Evolutionary conservation across 2,797 vertebrate species (phyloP).

Genomic region (Ispidina picta): DNA sequence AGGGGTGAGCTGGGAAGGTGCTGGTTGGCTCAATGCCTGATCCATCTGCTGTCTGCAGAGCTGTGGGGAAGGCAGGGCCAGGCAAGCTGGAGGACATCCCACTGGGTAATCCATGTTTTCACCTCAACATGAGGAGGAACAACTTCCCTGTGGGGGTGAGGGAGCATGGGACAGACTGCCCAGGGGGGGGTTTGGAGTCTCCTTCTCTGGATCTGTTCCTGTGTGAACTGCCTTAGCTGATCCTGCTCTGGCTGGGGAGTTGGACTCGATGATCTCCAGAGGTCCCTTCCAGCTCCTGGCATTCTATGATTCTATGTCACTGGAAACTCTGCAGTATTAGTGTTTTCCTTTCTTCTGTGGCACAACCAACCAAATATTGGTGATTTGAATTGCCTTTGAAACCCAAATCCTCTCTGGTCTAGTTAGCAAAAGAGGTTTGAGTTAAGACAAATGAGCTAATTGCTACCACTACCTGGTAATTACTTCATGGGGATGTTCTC

Average conservation of each 20-base stretch:
- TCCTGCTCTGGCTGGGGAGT: too few species aligned
- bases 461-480: background rate
- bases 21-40: accelerated
- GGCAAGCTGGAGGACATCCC: background rate
- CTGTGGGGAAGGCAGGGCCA: background rate
- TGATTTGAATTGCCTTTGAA: background rate
- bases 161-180: too few species aligned
- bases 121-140: too few species aligned
- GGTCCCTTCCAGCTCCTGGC: too few species aligned
- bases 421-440: background rate
- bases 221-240: too few species aligned
- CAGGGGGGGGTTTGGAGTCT: too few species aligned
- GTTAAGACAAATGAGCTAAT: background rate
- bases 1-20: background rate
- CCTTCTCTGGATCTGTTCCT: too few species aligned
- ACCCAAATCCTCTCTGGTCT: background rate
- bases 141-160: too few species aligned
- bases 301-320: too few species aligned
- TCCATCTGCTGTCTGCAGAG: background rate
- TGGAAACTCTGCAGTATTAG: background rate
- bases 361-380: background rate
- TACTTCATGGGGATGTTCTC: background rate
- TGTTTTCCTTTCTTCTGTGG: background rate
- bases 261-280: too few species aligned
- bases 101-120: background rate